Base-by-base conservation (phyloP, 2,113 vertebrate species). In the Corythornis vintsioides region DNA sequence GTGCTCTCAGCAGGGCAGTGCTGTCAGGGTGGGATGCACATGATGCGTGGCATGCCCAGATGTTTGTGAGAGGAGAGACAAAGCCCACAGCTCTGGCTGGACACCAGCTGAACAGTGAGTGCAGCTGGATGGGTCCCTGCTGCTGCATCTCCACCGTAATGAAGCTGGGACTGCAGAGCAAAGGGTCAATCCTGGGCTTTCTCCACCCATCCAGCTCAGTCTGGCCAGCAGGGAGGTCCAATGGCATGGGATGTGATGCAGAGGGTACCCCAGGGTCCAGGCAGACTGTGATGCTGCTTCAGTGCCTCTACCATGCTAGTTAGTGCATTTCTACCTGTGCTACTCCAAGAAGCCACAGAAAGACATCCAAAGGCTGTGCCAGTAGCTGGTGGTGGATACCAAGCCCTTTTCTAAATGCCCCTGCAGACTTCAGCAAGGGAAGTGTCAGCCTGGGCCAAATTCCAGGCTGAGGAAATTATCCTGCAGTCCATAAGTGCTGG, bases 101-200 rank as follows among this genome's bases (percentile, higher is more conserved):
- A 47, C 61, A 57, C 7, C 47, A 70, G 64, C 29, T n/a, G 3
- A 12, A 3, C 16, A 5, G 15, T 16, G 69, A 48, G n/a, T 3
- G n/a, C 9, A 31, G 56, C 56, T 26, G 9, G 61, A 47, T 13
- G 52, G 33, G n/a, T 17, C 57, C n/a, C 45, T 60, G 63, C 64
- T 53, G 43, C 43, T 13, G 11, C 3, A 14, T 64, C 50, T 70
- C 75, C 24, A 0, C 1, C 1, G 6, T 45, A 63, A 67, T 25
- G 24, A 18, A 29, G 12, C 53, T 42, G 67, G 28, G 50, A 29
- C 22, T 5, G 7, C 48, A 45, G 50, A 43, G n/a, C 3, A 13
- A 29, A 66, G 57, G 63, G 21, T 6, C 10, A 7, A 3, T 5
- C 0, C 0, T 0, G 24, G 55, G 17, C 1, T 47, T 56, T 53